These are phyloP conservation scores for Falco novaeseelandiae DNA, from an alignment of 2,797 vertebrate species.

Conservation along the genomic window DNA sequence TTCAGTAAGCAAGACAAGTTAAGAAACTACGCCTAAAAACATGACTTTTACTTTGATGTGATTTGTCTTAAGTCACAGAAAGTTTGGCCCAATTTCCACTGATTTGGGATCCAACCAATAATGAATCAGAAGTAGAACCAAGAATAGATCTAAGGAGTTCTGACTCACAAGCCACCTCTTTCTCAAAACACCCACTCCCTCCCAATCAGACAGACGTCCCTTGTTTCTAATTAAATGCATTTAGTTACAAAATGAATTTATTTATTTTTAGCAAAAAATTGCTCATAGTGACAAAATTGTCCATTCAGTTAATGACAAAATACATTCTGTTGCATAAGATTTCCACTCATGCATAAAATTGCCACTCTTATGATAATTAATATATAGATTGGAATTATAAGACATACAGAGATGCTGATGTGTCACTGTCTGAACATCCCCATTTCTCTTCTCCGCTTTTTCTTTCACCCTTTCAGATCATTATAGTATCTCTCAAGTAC, in stretches of 20 bases:
- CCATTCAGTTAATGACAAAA: constrained; percentile 49
- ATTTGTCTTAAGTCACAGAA: constrained; percentile 33
- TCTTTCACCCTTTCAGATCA: background rate
- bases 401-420: background rate
- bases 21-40: constrained; percentile 17
- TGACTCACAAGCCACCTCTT: constrained; percentile 69
- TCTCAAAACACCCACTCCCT: constrained; percentile 61
- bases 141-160: constrained; percentile 65
- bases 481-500: background rate
- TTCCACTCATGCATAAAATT: constrained; percentile 13
- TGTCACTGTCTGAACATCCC: background rate
- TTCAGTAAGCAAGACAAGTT: background rate
- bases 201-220: constrained; percentile 60
- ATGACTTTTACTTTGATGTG: constrained; percentile 18
- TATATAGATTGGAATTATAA: constrained; percentile 10
- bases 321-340: constrained; percentile 37
- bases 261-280: constrained; percentile 68
- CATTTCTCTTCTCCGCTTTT: background rate
- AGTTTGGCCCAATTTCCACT: constrained; percentile 33
- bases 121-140: constrained; percentile 52
- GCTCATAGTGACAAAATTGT: constrained; percentile 55
- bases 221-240: constrained; percentile 68
- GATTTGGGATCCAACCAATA: constrained; percentile 48
- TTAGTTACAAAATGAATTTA: constrained; percentile 59
- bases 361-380: background rate